Conservation (phyloP, 2,113 vertebrate genomes). For the Geococcyx californianus region DNA sequence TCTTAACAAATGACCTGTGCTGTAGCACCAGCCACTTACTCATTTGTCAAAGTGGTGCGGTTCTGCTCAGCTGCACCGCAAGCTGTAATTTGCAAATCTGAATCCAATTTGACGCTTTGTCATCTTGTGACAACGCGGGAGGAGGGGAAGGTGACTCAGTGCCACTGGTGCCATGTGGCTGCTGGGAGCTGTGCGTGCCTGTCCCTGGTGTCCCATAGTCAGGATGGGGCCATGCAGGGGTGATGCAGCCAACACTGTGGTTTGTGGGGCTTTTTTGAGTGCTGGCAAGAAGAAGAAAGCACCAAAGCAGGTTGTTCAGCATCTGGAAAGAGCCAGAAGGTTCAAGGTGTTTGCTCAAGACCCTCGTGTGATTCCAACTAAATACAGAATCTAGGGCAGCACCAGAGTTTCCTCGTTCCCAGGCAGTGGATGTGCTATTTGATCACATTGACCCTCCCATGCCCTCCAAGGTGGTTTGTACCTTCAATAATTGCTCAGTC, state of each 20-base stretch:
- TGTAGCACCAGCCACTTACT: background rate
- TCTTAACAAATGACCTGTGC: conserved; percentile 57
- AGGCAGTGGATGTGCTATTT: too few relatives aligned
- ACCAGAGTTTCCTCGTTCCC: background rate
- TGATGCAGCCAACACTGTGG: accelerated
- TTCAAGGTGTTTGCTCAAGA: background rate
- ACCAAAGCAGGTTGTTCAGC: background rate
- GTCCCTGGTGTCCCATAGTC: background rate
- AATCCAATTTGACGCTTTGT: background rate
- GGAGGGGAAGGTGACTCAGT: background rate
- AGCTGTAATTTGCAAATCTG: background rate
- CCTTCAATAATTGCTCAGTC: background rate
- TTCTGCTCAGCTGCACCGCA: background rate
- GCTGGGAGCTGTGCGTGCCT: background rate
- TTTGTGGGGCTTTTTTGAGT: background rate
- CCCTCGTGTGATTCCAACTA: background rate
- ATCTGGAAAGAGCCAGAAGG: background rate
- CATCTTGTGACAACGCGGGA: background rate
- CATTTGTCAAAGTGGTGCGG: background rate
- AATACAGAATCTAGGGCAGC: background rate
- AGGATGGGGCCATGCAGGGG: background rate
- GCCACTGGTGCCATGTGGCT: accelerated
- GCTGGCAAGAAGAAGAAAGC: background rate
- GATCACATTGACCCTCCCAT: background rate
- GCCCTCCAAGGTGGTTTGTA: background rate